phyloP scores from a whole-genome alignment of 2,888 invertebrate species.

The Apocheima hispidaria region DNA sequence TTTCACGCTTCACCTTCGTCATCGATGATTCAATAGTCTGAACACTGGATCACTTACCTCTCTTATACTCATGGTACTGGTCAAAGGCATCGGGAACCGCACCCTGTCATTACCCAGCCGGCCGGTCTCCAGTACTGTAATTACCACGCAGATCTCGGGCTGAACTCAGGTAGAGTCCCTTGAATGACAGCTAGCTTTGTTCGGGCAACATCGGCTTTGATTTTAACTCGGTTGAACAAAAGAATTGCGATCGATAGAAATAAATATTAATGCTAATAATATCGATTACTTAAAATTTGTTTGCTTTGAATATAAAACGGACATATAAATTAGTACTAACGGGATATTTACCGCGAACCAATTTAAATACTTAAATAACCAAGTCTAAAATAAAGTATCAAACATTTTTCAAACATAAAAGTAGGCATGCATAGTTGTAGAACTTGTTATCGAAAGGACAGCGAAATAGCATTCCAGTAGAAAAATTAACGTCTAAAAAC shows the following conservation, averaged over 20 bases:
- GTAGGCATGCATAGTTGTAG: too few relatives aligned
- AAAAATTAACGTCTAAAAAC: too few relatives aligned
- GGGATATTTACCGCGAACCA: too few relatives aligned
- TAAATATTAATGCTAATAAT: neutral
- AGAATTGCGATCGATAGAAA: too few relatives aligned
- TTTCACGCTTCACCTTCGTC: neutral
- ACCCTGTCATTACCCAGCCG: constrained; percentile 73
- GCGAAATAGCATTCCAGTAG: too few relatives aligned
- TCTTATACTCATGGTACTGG: constrained; percentile 3
- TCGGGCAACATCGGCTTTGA: neutral
- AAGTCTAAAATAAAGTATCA: too few relatives aligned
- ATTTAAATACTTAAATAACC: too few relatives aligned
- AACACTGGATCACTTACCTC: constrained; percentile 2
- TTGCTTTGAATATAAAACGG: too few relatives aligned
- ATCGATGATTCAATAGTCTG: neutral
- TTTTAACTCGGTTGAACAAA: neutral
- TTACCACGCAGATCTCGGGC: constrained; percentile 55
- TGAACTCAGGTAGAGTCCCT: constrained; percentile 59
- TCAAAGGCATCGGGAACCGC: constrained; percentile 61
- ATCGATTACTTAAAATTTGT: too few relatives aligned
- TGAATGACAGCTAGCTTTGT: constrained; percentile 65
- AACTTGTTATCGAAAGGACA: too few relatives aligned
- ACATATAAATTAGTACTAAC: too few relatives aligned
- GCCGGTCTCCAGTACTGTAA: constrained; percentile 36
- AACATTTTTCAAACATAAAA: too few relatives aligned